Evolutionary conservation across 2,113 vertebrate species (phyloP).

Genomic region (Limanda limanda): DNA sequence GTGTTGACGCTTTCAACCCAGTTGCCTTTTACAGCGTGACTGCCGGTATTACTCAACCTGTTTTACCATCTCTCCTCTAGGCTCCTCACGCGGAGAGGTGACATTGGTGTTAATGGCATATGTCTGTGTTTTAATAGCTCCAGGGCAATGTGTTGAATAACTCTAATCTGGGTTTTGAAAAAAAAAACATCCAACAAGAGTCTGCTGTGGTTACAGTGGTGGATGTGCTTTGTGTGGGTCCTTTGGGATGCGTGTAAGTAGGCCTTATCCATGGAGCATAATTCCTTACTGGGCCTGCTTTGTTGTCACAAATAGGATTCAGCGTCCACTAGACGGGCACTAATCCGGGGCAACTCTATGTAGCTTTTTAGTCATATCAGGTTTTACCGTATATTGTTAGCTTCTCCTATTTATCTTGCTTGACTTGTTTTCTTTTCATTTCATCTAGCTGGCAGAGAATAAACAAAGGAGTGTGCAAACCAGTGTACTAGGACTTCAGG

Average conservation of each 20-base stretch:
- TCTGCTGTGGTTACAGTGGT: conserved; percentile 20
- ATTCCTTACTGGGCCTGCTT: conserved; percentile 44
- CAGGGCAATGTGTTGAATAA: conserved; percentile 10
- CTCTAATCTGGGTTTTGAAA: conserved; percentile 34
- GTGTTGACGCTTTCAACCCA: conserved; percentile 51
- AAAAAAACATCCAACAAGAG: conserved; percentile 1
- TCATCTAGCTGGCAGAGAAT: conserved; percentile 17
- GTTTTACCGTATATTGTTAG: conserved; percentile 36
- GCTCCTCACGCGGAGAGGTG: conserved; percentile 20
- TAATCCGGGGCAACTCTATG: conserved; percentile 55
- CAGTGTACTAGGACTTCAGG: conserved; percentile 6
- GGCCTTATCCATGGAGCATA: conserved; percentile 46
- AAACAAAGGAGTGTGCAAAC: conserved; percentile 22
- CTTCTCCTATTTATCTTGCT: conserved; percentile 41
- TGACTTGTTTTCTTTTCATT: conserved; percentile 42
- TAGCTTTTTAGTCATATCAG: conserved; percentile 42
- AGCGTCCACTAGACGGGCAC: conserved; percentile 54
- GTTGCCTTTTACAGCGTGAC: conserved; percentile 53
- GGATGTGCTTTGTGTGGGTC: conserved; percentile 35
- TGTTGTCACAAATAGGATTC: conserved; percentile 60
- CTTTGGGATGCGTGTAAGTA: conserved; percentile 44
- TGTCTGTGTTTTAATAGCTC: conserved; percentile 31
- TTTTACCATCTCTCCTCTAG: conserved; percentile 36
- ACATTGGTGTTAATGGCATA: conserved; percentile 28
- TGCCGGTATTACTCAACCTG: conserved; percentile 43